These are phyloP conservation scores for Buphagus erythrorhynchus DNA, from an alignment of 2,797 vertebrate species.

Conservation along the genomic window DNA sequence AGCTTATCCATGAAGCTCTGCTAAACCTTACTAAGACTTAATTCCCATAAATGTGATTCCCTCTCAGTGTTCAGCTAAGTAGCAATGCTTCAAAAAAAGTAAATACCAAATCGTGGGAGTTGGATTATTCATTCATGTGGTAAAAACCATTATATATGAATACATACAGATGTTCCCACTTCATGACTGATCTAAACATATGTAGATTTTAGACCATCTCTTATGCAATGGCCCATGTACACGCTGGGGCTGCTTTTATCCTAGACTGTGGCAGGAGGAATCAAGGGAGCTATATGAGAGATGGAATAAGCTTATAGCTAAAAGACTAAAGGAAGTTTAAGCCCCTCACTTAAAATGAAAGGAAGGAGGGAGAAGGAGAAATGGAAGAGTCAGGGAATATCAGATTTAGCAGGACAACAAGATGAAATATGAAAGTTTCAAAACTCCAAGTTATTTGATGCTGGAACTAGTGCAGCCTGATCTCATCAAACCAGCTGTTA, in stretches of 20 bases:
- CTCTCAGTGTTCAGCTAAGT: background rate
- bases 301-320: slow-evolving; percentile 13
- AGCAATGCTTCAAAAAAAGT: slow-evolving; percentile 35
- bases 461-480: background rate
- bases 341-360: background rate
- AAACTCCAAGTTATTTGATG: slow-evolving; percentile 1
- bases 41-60: slow-evolving; percentile 48
- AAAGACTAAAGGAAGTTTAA: slow-evolving; percentile 10
- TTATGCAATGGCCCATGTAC: slow-evolving; percentile 6
- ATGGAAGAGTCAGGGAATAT: background rate
- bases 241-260: background rate
- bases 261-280: background rate
- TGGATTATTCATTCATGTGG: slow-evolving; percentile 53
- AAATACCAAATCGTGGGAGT: slow-evolving; percentile 29
- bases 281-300: background rate
- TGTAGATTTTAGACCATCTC: slow-evolving; percentile 40
- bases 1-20: background rate
- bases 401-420: background rate
- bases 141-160: slow-evolving; percentile 41
- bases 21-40: slow-evolving; percentile 45
- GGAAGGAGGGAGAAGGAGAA: background rate
- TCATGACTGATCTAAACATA: slow-evolving; percentile 44
- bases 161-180: slow-evolving; percentile 54
- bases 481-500: slow-evolving; percentile 1
- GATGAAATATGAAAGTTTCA: slow-evolving; percentile 14